These are phyloP conservation scores for Artemia sinica DNA, from an alignment of 2,888 invertebrate genomes.

Conservation along the genomic window DNA sequence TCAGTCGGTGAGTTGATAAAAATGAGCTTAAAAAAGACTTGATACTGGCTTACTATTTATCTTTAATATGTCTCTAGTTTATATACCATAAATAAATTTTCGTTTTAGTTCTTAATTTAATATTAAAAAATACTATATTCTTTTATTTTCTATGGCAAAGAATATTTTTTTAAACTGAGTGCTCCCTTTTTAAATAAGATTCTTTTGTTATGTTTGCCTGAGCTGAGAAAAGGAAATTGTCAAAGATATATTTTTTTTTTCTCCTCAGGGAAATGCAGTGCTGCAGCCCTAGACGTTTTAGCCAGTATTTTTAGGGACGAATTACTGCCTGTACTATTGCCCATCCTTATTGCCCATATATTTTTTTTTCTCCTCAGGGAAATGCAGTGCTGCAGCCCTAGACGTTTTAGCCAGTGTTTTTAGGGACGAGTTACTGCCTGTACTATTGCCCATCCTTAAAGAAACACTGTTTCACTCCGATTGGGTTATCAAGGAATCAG, in stretches of 20 bases:
- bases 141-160: no score
- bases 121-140: not conserved
- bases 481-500: constrained; percentile 92
- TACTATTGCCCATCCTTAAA: constrained; percentile 84
- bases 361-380: constrained; percentile 38
- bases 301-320: not conserved
- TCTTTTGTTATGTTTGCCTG: not conserved
- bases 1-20: no score
- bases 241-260: constrained; percentile 1
- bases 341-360: not conserved
- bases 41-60: no score
- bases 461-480: constrained; percentile 86
- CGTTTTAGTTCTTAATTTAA: not conserved
- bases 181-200: not conserved
- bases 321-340: not conserved
- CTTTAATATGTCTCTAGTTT: no score
- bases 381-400: constrained; percentile 94
- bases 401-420: constrained; percentile 95
- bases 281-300: constrained; percentile 40
- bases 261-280: constrained; percentile 71
- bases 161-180: not conserved
- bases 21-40: no score
- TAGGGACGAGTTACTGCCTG: constrained; percentile 77
- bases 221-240: no score
- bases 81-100: no score